These are phyloP conservation scores for Gari tellinella DNA, from an alignment of 2,888 invertebrate species.

Conservation along the genomic window DNA sequence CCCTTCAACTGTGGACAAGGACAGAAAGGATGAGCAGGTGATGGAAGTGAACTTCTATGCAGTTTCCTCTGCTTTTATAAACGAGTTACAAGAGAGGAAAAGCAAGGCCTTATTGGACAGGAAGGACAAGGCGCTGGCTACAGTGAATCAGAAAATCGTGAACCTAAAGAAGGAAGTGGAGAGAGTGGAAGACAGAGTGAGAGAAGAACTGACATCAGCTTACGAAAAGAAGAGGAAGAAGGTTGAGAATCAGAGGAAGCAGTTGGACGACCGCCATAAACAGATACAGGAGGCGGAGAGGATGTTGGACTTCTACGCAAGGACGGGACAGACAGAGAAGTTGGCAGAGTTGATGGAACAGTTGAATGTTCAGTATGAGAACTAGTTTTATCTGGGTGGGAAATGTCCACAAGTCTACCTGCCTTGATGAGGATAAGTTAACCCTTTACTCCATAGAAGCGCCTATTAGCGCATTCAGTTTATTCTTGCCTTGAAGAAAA, in stretches of 20 bases:
- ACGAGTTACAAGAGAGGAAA: constrained; percentile 42
- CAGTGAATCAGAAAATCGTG: constrained; percentile 36
- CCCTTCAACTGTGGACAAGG: no score
- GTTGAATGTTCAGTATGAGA: constrained; percentile 36
- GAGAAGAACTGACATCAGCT: constrained; percentile 52
- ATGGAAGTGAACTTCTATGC: constrained; percentile 32
- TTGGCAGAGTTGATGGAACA: constrained; percentile 39
- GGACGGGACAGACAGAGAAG: constrained; percentile 59
- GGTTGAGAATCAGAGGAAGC: constrained; percentile 48
- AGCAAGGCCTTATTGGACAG: constrained; percentile 36
- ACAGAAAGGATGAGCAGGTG: constrained; percentile 4
- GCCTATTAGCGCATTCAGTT: no score
- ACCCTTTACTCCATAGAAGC: no score
- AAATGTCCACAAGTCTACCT: no score
- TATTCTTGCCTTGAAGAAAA: no score
- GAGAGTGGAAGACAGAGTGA: constrained; percentile 49
- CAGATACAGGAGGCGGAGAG: constrained; percentile 36
- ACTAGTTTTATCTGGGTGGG: constrained; percentile 5
- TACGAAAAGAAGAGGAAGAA: constrained; percentile 54
- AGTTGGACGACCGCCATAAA: constrained; percentile 37
- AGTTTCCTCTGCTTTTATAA: constrained; percentile 51
- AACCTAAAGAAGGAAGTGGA: constrained; percentile 49
- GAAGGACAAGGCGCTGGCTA: constrained; percentile 41
- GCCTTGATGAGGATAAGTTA: no score
- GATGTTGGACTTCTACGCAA: constrained; percentile 39